Evolutionary conservation across 2,888 invertebrate species (phyloP).

Genomic region (Acanthoscelides obtectus): DNA sequence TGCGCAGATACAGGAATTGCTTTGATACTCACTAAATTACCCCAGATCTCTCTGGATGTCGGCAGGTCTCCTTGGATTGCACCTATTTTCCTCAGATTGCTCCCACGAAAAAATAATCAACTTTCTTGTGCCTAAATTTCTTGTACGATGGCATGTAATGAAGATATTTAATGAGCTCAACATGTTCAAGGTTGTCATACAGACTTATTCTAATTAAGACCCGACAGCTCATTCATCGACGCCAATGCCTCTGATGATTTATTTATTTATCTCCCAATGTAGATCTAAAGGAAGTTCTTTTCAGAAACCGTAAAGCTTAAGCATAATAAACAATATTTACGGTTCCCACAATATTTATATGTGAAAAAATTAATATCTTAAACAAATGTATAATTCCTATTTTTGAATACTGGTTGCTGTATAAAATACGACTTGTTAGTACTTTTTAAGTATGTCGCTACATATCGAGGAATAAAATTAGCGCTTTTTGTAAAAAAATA

Average conservation of each 20-base stretch:
- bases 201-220: neutral
- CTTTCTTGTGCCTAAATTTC: too few relatives aligned
- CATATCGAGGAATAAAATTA: neutral
- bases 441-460: neutral
- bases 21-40: too few relatives aligned
- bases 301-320: neutral
- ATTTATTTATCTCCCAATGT: neutral
- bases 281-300: neutral
- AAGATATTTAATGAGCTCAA: too few relatives aligned
- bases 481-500: too few relatives aligned
- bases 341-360: neutral
- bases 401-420: neutral
- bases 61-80: too few relatives aligned
- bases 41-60: too few relatives aligned
- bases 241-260: neutral
- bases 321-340: neutral
- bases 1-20: too few relatives aligned
- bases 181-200: neutral
- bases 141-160: too few relatives aligned
- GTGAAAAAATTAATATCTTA: neutral
- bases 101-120: too few relatives aligned
- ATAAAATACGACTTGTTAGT: neutral
- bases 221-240: neutral
- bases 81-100: too few relatives aligned
- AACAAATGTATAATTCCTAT: neutral